Conservation (phyloP, 2,797 vertebrate species). For the Xenops minutus region DNA sequence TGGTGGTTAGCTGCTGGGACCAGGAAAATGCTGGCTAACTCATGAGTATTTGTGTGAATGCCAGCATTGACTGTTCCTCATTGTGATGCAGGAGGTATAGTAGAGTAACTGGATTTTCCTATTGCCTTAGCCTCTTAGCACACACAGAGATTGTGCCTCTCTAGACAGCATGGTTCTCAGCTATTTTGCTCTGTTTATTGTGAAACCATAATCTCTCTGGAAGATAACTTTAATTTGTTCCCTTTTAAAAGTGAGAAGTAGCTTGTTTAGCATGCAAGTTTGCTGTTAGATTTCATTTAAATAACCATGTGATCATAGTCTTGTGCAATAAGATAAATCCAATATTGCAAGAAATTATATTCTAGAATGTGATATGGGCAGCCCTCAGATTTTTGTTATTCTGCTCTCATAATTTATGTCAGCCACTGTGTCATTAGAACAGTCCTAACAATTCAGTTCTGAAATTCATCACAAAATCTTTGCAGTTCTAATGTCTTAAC, state of each 20-base stretch:
- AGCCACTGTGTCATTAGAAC: not conserved
- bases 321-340: not conserved
- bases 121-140: not conserved
- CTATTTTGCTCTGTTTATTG: not conserved
- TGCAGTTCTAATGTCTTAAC: not conserved
- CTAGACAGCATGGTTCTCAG: not conserved
- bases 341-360: not conserved
- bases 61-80: not conserved
- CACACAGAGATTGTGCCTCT: not conserved
- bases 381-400: not conserved
- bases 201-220: not conserved
- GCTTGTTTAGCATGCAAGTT: not conserved
- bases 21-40: not conserved
- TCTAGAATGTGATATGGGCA: not conserved
- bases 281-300: not conserved
- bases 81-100: slow-evolving; percentile 11
- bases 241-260: not conserved
- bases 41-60: slow-evolving; percentile 20
- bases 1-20: not conserved
- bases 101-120: not conserved
- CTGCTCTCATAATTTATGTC: not conserved
- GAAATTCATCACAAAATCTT: not conserved
- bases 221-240: not conserved
- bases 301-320: not conserved
- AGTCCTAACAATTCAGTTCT: not conserved